Base-by-base conservation (phyloP, 2,797 vertebrate genomes). In the Hylomyscus alleni region DNA sequence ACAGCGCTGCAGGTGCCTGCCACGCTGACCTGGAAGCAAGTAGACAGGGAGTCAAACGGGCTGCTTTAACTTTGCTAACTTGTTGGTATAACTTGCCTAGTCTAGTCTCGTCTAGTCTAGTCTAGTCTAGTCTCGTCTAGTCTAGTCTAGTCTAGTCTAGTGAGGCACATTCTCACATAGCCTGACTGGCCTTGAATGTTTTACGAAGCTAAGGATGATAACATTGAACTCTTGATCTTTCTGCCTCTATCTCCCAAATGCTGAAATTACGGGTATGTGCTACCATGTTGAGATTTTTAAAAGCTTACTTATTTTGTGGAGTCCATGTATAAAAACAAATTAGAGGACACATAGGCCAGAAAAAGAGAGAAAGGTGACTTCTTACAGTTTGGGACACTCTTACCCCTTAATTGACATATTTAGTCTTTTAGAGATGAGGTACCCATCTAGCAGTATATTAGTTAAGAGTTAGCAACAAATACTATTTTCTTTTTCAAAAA, bases 401-500 rank as follows among this genome's bases (percentile, higher is more conserved):
- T 80, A 89, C 87, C 80, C 26, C 58, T 94, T 91, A 34, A 31
- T 56, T 80, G 60, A 44, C n/a, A 22, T 84, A 80, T 76, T 91
- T 87, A 73, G 72, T 77, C 52, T n/a, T 95, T 26, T 29, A 82
- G 17, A 12, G 31, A 76, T 40, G 10, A 34, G 72, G 65, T 80
- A 60, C 15, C 31, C 58, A 89, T 76, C 73, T 44, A 76, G n/a
- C 37, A 47, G 17, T 65, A 95, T 89, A 75, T 56, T 91, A 82
- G 44, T 88, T 92, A 85, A 78, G 60, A 95, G n/a, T 94, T 95
- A 86, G 40, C 62, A 93, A 95, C 26, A 94, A 87, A 86, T 19
- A 54, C 2, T 75, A 15, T 58, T 60, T 88, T 40, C 65, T 76
- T 34, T 52, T 5, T 2, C 3, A 15, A 92, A 90, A 76, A 54